Evolutionary conservation across 2,797 vertebrate genomes (phyloP), one percentile per base, ranked within the genome.

Genomic region (Neomorphus geoffroyi): DNA sequence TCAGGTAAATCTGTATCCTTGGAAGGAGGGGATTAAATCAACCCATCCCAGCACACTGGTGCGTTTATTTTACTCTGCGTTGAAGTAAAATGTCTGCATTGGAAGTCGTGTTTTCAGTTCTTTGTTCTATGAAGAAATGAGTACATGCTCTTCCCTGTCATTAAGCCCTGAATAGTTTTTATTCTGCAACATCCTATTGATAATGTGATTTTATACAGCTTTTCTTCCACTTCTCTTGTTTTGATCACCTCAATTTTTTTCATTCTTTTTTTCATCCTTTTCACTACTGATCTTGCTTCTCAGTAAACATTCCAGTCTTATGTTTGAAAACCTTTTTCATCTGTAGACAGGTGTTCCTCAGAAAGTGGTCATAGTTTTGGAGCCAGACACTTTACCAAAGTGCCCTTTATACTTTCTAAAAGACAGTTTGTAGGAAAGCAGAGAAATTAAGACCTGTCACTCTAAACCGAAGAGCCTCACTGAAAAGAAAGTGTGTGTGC

Each of bases 71-170:
- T 74, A 27, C 33, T 74, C 22, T 75, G 32, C 41, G 73, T 73
- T 73, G 33, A 54, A 65, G 16, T 65, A 39, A 70, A 65, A 65
- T 28, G 16, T 22, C 51, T 26, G 13, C 28, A 35, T 9, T 56
- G 41, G 28, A 45, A 66, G 26, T 60, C 1, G 1, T 84, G 19
- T 75, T 75, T 80, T 80, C 62, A 88, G 13, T 39, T 69, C 37
- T 80, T 69, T 1, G 0, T 78, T 51, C 67, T 51, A 1, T 15
- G 33, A 74, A 18, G 69, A 65, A 65, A 65, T 5, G 11, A 4
- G 1, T 22, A 21, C 26, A 5, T 0, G 0, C 26, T 53, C 6
- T 61, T 80, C 7, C 30, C 53, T 13, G 30, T 32, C 53, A 12
- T 56, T 56, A 56, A 48, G 33, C 43, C 72, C 56, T 7, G 5